A percentile compares a stretch with the other conserved stretches of the same genome.
These are phyloP conservation scores for Trinorchestia longiramus DNA, from an alignment of 1,140 invertebrate species.

Conservation along the genomic window DNA sequence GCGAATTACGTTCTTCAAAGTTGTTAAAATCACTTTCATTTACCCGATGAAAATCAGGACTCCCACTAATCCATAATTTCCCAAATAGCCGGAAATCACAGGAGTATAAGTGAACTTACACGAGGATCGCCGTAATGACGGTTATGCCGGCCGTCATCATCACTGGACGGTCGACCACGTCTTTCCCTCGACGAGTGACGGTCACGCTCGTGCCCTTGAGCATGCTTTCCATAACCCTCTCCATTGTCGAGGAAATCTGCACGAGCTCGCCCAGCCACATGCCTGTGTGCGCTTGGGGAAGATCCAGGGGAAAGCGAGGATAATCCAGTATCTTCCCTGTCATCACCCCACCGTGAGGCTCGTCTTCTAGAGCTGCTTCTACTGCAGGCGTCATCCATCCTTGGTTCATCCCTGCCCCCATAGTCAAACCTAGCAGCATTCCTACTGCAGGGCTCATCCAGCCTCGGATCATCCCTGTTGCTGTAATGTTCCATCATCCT, in stretches of 20 bases:
- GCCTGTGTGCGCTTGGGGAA: neutral
- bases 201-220: neutral
- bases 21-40: too few relatives aligned
- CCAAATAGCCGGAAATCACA: too few relatives aligned
- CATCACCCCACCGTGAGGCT: neutral
- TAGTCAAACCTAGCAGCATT: neutral
- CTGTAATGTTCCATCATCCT: neutral
- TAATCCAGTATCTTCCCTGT: neutral
- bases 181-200: neutral
- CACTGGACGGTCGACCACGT: neutral
- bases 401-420: neutral
- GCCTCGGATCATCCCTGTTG: neutral
- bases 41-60: too few relatives aligned
- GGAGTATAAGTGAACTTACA: neutral
- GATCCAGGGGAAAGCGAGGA: neutral
- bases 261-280: neutral
- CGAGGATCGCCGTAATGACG: neutral
- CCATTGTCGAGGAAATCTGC: neutral
- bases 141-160: neutral
- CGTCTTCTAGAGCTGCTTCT: neutral
- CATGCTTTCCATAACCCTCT: neutral
- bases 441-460: neutral
- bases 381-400: neutral
- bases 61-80: too few relatives aligned
- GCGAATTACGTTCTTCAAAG: too few relatives aligned